phyloP scores from a whole-genome alignment of 2,113 vertebrate genomes.

The Cyphomyrus plagiostoma region DNA sequence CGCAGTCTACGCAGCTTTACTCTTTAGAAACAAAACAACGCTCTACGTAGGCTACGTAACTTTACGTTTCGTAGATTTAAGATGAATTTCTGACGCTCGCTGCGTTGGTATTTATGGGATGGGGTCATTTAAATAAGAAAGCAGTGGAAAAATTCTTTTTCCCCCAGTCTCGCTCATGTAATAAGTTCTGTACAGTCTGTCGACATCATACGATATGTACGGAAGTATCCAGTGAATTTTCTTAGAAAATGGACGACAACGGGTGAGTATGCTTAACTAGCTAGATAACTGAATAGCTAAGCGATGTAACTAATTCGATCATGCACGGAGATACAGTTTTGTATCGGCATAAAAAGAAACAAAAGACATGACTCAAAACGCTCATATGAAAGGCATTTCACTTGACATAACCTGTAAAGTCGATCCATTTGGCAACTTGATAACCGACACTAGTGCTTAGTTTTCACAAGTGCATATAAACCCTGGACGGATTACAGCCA shows the following conservation, averaged over 20 bases:
- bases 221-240: not conserved
- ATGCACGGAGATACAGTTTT: not conserved
- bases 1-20: not conserved
- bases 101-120: not conserved
- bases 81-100: not conserved
- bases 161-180: not conserved
- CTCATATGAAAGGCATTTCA: not conserved
- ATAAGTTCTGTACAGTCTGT: not conserved
- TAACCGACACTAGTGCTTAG: not conserved
- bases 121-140: not conserved
- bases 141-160: not conserved
- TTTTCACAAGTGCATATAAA: not conserved
- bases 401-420: not conserved
- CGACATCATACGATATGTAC: not conserved
- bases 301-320: not conserved
- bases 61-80: not conserved
- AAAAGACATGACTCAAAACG: not conserved
- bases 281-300: not conserved
- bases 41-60: not conserved
- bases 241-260: conserved; percentile 37
- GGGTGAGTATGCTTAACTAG: conserved; percentile 27
- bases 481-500: not conserved
- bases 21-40: no score
- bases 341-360: not conserved
- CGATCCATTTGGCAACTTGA: not conserved